A percentile compares a stretch with the other conserved stretches of the same genome.
Evolutionary conservation across 2,113 vertebrate species (phyloP).

Genomic region (Apodemus sylvaticus): DNA sequence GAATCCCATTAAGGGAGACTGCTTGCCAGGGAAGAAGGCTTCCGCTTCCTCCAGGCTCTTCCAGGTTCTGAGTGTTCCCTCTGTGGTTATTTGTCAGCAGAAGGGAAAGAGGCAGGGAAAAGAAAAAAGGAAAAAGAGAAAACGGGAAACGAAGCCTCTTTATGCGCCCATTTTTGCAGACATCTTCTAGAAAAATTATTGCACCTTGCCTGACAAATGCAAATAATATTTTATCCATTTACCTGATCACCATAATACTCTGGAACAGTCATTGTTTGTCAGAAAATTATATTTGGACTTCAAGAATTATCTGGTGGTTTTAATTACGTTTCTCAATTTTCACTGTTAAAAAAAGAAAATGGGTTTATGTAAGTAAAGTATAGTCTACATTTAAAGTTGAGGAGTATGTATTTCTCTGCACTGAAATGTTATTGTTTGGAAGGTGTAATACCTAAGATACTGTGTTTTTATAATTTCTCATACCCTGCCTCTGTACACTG

Average conservation of each 20-base stretch:
- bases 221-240: slow-evolving; percentile 59
- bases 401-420: not conserved
- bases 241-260: slow-evolving; percentile 56
- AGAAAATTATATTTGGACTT: not conserved
- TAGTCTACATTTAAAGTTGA: not conserved
- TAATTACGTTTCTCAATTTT: slow-evolving; percentile 13
- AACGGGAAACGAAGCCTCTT: not conserved
- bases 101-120: slow-evolving; percentile 36
- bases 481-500: not conserved
- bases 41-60: slow-evolving; percentile 4
- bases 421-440: not conserved
- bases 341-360: not conserved
- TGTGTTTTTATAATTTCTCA: slow-evolving; percentile 19
- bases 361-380: slow-evolving; percentile 47
- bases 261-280: slow-evolving; percentile 49
- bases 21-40: not conserved
- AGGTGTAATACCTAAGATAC: not conserved
- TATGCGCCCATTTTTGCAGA: slow-evolving; percentile 28
- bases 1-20: slow-evolving; percentile 76
- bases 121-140: too few species aligned
- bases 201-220: slow-evolving; percentile 26
- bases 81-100: slow-evolving; percentile 36
- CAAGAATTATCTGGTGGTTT: slow-evolving; percentile 44
- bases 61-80: slow-evolving; percentile 58
- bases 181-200: slow-evolving; percentile 38